A percentile compares a stretch with the other conserved stretches of the same genome.
phyloP scores from a whole-genome alignment of 1,140 invertebrate species.

The Plodia interpunctella region DNA sequence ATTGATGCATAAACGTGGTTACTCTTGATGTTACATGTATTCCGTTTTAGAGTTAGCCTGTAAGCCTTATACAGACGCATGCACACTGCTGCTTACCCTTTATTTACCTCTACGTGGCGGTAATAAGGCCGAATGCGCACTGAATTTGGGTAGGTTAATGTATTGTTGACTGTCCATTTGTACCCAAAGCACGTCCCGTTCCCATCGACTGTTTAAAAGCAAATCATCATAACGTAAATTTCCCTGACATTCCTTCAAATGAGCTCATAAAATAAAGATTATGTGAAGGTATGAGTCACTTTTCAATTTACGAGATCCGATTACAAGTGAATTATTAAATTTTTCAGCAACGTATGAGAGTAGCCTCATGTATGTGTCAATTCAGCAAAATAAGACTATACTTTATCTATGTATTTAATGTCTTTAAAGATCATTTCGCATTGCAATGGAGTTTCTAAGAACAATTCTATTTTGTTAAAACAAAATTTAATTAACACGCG shows the following conservation, averaged over 20 bases:
- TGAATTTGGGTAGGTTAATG: too few species aligned
- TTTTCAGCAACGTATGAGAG: neutral
- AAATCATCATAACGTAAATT: neutral
- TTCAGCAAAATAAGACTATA: too few species aligned
- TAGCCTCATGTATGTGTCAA: neutral
- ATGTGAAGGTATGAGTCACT: neutral
- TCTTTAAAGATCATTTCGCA: neutral
- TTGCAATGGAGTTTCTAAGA: neutral
- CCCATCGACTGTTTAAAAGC: neutral
- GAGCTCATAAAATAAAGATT: neutral
- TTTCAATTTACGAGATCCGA: neutral
- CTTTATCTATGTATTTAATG: too few species aligned
- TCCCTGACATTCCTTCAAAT: neutral
- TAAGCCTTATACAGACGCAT: neutral
- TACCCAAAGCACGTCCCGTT: neutral
- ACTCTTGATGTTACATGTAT: neutral
- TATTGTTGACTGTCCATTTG: neutral
- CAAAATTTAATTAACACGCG: slow-evolving; percentile 4
- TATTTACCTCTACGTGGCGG: too few species aligned
- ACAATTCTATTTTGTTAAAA: neutral
- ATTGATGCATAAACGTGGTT: neutral
- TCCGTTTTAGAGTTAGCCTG: neutral
- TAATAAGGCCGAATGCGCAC: too few species aligned
- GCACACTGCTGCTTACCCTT: too few species aligned
- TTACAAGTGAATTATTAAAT: neutral